Conservation (phyloP, 2,113 vertebrate species). For the Anoura caudifer region DNA sequence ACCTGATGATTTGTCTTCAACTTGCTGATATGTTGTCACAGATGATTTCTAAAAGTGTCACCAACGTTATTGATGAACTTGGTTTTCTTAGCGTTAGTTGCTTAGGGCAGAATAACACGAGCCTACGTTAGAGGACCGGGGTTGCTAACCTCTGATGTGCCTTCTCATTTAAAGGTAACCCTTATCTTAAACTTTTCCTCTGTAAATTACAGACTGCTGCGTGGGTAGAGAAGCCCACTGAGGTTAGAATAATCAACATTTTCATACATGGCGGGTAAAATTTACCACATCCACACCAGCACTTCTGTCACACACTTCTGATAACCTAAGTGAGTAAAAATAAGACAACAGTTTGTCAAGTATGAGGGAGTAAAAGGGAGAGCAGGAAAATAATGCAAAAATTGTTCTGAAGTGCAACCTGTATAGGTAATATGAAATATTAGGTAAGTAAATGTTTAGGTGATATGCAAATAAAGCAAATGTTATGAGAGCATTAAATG, state of each 20-base stretch:
- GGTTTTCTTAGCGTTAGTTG: background rate
- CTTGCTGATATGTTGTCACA: background rate
- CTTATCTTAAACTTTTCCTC: background rate
- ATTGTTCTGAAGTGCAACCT: background rate
- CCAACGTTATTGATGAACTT: background rate
- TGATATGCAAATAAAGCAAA: background rate
- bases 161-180: conserved; percentile 5
- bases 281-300: background rate
- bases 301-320: background rate
- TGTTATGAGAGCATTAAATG: background rate
- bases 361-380: background rate
- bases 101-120: background rate
- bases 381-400: background rate
- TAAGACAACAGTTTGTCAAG: background rate
- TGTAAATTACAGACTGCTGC: background rate
- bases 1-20: background rate
- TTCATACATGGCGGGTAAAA: background rate
- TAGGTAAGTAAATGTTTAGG: background rate
- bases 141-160: background rate
- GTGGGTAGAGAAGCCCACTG: background rate
- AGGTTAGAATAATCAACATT: background rate
- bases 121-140: background rate
- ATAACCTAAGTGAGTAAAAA: background rate
- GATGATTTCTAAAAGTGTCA: background rate
- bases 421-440: background rate